phyloP scores from a whole-genome alignment of 2,113 vertebrate genomes.

The Callopanchax toddi region DNA sequence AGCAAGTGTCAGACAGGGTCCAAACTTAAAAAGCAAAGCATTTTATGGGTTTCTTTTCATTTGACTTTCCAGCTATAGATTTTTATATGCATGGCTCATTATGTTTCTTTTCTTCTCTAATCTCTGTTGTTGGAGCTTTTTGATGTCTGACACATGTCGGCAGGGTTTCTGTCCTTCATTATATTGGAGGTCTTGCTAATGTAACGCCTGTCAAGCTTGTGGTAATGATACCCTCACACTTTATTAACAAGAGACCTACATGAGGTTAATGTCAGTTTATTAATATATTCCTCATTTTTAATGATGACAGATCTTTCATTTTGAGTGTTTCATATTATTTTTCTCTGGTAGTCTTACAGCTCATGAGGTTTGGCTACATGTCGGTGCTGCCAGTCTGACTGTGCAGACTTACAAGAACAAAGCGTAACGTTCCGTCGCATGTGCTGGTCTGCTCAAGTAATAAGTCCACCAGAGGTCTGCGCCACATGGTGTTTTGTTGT shows the following conservation, averaged over 20 bases:
- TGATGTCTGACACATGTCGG: slow-evolving; percentile 63
- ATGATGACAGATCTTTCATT: slow-evolving; percentile 2
- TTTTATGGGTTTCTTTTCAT: slow-evolving; percentile 21
- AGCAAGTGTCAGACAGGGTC: slow-evolving; percentile 32
- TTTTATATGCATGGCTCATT: slow-evolving; percentile 56
- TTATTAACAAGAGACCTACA: slow-evolving; percentile 20
- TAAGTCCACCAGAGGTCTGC: slow-evolving; percentile 25
- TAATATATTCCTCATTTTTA: slow-evolving; percentile 30
- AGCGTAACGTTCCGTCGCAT: slow-evolving; percentile 1
- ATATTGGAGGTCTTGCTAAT: slow-evolving; percentile 41
- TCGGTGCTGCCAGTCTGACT: slow-evolving; percentile 11
- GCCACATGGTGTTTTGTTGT: slow-evolving; percentile 59
- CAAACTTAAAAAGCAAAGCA: slow-evolving; percentile 40
- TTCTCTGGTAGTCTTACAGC: slow-evolving; percentile 4
- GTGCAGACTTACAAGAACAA: slow-evolving; percentile 3
- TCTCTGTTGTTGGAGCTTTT: slow-evolving; percentile 42
- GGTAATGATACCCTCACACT: slow-evolving; percentile 23
- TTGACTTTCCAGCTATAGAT: slow-evolving; percentile 61
- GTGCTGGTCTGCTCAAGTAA: slow-evolving; percentile 16
- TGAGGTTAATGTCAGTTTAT: slow-evolving; percentile 29
- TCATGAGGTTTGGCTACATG: not conserved
- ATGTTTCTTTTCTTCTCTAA: slow-evolving; percentile 37
- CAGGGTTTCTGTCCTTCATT: slow-evolving; percentile 46
- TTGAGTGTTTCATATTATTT: slow-evolving; percentile 7
- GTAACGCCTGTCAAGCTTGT: slow-evolving; percentile 48